Evolutionary conservation across 2,888 invertebrate genomes (phyloP).

Genomic region (Epinotia demarniana): DNA sequence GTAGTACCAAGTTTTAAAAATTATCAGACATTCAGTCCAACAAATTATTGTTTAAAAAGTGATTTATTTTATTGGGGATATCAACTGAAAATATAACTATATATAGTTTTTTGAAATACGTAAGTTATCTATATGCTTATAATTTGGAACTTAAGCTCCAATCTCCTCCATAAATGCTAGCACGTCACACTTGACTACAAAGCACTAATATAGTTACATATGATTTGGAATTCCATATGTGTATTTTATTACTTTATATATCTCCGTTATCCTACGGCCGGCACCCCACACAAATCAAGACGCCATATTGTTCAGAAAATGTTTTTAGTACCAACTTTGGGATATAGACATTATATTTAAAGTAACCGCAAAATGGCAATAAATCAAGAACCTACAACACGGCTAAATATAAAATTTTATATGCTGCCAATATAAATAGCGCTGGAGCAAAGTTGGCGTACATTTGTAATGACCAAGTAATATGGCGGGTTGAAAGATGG

Average conservation of each 20-base stretch:
- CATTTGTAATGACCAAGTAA: conserved; percentile 1
- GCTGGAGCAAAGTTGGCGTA: not conserved
- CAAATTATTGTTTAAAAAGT: not conserved
- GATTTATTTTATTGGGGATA: not conserved
- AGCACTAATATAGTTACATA: conserved; percentile 43
- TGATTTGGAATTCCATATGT: conserved; percentile 34
- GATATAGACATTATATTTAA: not conserved
- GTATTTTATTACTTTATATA: conserved; percentile 44
- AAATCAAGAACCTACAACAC: not conserved
- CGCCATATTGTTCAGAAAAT: conserved; percentile 10
- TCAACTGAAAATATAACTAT: not conserved
- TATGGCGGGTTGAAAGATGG: conserved; percentile 8
- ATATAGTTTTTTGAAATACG: not conserved
- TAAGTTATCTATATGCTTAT: too few relatives aligned
- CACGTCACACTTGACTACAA: conserved; percentile 34
- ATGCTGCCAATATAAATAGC: not conserved
- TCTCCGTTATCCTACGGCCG: conserved; percentile 37
- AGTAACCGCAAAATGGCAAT: not conserved
- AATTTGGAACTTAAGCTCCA: not conserved
- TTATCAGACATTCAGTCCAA: not conserved
- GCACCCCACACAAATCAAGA: not conserved
- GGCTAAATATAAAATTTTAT: not conserved
- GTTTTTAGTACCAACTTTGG: not conserved
- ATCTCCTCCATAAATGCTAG: conserved; percentile 1
- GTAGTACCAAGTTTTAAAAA: not conserved